Evolutionary conservation across 1,140 invertebrate genomes (phyloP), one percentile per base, ranked within the genome.

Genomic region (Lanistes nyassanus): DNA sequence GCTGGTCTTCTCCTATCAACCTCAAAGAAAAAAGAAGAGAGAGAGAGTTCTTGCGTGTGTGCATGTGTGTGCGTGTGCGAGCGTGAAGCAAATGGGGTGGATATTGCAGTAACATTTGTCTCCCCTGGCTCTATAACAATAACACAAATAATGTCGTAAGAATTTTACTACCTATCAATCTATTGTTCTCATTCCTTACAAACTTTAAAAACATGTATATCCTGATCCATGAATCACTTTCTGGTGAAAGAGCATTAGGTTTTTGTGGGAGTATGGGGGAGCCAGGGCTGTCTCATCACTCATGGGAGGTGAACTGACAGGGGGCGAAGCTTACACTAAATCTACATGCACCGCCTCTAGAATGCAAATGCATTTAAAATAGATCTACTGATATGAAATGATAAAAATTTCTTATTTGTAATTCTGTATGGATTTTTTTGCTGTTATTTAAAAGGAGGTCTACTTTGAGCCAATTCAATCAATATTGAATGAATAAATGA

Each of bases 41-140:
- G 19, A 42, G 13, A 42, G 36, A 36, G 19, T 67, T 19, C 51
- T n/a, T 53, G 19, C n/a, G 29, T 26, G 47, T 51, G 42, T 47
- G 47, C 19, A 29, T 69, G 67, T 53, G 47, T 69, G 65, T 1
- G 42, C 37, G 36, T 66, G 64, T 39, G 36, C 42, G 36, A 42
- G 67, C 51, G 67, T 51, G 64, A 39, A 34, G 4, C 5, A 39
- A 34, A n/a, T n/a, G n/a, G n/a, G n/a, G n/a, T n/a, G n/a, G n/a
- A n/a, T 31, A 65, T 39, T 6, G 3, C 29, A 42, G 5, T 26
- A 26, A 42, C 9, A 36, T 47, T 68, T 39, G 37, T n/a, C 36
- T n/a, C 47, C 23, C 56, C 3, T 19, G 9, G 9, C 23, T 60
- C 1, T 11, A 19, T 11, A 31, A 60, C 1, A 16, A 26, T 1